Base-by-base conservation (phyloP, 1,140 invertebrate genomes). In the Charaxes varanes region DNA sequence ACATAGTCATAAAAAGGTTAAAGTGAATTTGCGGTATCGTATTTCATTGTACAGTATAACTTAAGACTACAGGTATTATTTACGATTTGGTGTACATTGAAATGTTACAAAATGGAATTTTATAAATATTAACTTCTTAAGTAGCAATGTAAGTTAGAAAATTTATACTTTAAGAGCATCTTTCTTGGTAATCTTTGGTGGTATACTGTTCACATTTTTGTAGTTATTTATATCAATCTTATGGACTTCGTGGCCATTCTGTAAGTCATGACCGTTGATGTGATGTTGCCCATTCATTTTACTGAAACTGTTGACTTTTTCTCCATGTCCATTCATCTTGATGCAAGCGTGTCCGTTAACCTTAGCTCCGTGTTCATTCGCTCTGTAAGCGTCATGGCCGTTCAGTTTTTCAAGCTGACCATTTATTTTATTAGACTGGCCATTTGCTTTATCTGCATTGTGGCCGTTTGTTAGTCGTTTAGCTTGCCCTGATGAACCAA, bases 111-210 rank as follows among this genome's bases (percentile, higher is more conserved):
- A 72, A 64, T 70, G 65, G 65, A 70, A 69, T 70, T 63, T 53
- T 46, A 70, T 62, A 62, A 69, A 33, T 38, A 38, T 32, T 32
- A 18, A 23, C 17, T 31, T 7, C 38, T 62, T 63, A 56, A 36
- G 44, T 47, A 54, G 31, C 59, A 52, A 53, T 47, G 53, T 38
- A 24, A 14, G 30, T 37, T 61, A 62, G 12, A 58, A 65, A 28
- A 34, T 18, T 50, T 64, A 66, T 28, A 68, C 78, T 55, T 79
- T 79, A 53, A 82, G 51, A 41, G 78, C 74, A 40, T 79, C 73
- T 42, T 61, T 64, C 62, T 79, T 82, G 47, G 57, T 60, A 49
- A 78, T 79, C 72, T 79, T 81, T 69, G 77, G 74, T 70, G 74
- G 55, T 28, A 62, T 53, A 40, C 56, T 55, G 44, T 64, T 60